Evolutionary conservation across 1,140 invertebrate genomes (phyloP).

Genomic region (Cyclina sinensis): DNA sequence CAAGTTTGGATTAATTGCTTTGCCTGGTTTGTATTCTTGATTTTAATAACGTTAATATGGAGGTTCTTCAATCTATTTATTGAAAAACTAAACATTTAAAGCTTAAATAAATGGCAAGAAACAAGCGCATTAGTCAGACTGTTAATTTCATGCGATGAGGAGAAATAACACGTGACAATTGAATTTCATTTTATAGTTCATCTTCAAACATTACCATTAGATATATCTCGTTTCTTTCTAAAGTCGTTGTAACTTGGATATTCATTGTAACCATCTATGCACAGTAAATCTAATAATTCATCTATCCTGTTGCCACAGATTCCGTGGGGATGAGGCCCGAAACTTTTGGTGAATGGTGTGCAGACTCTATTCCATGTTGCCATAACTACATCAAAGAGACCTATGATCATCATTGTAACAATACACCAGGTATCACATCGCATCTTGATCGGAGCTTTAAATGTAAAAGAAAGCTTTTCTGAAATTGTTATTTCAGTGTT

Average conservation of each 20-base stretch:
- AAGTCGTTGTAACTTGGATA: neutral
- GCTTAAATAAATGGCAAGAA: too few species aligned
- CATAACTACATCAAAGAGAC: neutral
- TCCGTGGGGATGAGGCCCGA: neutral
- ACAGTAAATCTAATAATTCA: conserved; percentile 27
- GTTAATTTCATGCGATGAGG: too few species aligned
- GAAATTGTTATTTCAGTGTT: too few species aligned
- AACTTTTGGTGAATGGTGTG: conserved; percentile 31
- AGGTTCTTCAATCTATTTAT: too few species aligned
- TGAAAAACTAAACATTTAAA: too few species aligned
- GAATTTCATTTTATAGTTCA: too few species aligned
- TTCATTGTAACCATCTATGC: conserved; percentile 25
- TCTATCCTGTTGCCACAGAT: conserved; percentile 39
- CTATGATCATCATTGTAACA: neutral
- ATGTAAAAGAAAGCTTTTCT: neutral
- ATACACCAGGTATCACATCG: neutral
- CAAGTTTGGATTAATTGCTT: too few species aligned
- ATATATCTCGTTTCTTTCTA: conserved; percentile 1
- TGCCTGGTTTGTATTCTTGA: too few species aligned
- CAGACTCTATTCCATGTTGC: conserved; percentile 36
- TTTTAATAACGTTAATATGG: too few species aligned
- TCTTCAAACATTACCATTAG: neutral
- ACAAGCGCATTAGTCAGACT: too few species aligned
- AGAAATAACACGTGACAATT: too few species aligned
- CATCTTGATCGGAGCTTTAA: neutral